These are phyloP conservation scores for Lepidothrix coronata DNA, from an alignment of 2,113 vertebrate genomes.

Conservation along the genomic window DNA sequence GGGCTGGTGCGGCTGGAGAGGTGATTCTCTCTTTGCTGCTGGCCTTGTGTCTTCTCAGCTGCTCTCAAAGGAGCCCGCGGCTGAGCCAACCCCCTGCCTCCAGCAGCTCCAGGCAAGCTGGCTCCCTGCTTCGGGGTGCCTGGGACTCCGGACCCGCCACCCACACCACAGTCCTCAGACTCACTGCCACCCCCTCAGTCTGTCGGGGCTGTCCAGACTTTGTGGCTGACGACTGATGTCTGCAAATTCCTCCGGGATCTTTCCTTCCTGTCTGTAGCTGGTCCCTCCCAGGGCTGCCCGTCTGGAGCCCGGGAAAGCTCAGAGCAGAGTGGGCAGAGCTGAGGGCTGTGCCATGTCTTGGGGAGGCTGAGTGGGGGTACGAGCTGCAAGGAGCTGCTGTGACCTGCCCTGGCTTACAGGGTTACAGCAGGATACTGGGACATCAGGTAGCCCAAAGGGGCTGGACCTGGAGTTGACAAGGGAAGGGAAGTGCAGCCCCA, in stretches of 20 bases:
- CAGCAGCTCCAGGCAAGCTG: background rate
- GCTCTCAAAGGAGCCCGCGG: background rate
- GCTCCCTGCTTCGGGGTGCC: background rate
- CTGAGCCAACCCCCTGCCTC: background rate
- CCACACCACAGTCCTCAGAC: no score
- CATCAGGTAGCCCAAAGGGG: background rate
- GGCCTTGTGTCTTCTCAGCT: background rate
- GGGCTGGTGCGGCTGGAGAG: background rate
- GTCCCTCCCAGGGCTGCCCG: background rate
- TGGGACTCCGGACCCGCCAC: background rate
- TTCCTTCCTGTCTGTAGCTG: background rate
- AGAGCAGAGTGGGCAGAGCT: background rate
- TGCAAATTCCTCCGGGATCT: background rate
- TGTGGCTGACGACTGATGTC: background rate
- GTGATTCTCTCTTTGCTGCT: background rate
- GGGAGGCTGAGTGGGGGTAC: background rate
- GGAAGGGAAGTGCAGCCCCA: background rate
- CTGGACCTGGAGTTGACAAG: background rate
- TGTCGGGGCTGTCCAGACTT: rapidly evolving
- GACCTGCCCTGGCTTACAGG: background rate
- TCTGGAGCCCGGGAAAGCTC: background rate
- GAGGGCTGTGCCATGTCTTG: background rate
- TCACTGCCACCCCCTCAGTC: background rate
- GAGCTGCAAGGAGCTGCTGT: background rate
- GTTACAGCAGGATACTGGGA: background rate